Percentiles rank a stretch among this genome's conserved stretches.
Conservation (phyloP, 2,113 vertebrate species). For the Lathamus discolor region DNA sequence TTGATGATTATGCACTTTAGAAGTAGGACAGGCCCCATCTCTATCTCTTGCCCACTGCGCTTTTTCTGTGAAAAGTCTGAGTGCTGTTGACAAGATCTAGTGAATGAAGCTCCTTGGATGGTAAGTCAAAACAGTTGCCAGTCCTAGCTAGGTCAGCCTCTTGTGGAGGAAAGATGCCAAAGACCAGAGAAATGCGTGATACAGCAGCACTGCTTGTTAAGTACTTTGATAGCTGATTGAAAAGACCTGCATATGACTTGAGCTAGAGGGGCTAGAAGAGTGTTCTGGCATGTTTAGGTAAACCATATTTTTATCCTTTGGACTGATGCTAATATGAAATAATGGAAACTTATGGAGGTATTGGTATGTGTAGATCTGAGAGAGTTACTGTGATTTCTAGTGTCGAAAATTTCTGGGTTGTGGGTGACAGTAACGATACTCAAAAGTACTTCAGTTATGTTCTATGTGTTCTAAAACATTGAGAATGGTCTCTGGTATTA, state of each 20-base stretch:
- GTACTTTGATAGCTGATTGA: background rate
- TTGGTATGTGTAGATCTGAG: rapidly evolving
- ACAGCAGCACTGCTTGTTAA: background rate
- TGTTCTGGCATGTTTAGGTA: background rate
- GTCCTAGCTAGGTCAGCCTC: background rate
- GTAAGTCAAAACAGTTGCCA: background rate
- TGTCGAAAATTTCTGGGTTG: background rate
- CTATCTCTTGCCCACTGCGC: rapidly evolving
- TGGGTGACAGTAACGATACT: background rate
- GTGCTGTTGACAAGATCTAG: background rate
- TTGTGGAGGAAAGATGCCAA: rapidly evolving
- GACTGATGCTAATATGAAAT: rapidly evolving
- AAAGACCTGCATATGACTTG: background rate
- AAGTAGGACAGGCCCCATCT: background rate
- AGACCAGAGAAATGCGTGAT: background rate
- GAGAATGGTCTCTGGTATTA: background rate
- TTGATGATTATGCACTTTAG: rapidly evolving
- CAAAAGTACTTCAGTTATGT: rapidly evolving
- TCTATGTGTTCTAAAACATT: background rate
- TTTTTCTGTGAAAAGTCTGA: background rate
- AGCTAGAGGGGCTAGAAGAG: rapidly evolving
- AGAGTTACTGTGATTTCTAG: background rate
- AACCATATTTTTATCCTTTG: too few species aligned
- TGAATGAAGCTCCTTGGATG: background rate
- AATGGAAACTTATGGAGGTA: rapidly evolving